Base-by-base conservation (phyloP, 23 tunicate species). In the Trididemnum clinides region DNA sequence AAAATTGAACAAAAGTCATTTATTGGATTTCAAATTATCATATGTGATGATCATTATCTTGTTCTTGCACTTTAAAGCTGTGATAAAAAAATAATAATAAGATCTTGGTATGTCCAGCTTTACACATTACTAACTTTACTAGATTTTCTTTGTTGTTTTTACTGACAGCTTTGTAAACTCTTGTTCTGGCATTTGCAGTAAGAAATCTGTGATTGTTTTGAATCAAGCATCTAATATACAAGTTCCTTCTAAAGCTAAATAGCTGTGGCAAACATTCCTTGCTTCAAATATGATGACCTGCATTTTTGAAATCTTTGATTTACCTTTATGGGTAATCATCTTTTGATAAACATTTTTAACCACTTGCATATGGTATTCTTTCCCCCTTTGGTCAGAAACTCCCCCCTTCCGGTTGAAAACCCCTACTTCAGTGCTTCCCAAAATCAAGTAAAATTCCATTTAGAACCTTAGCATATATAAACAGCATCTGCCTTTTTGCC, bases 291-390 rank as follows among this genome's bases (percentile, higher is more conserved):
- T 70, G 15, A 70, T 27, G 21, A 70, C 37, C 77, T 70, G 77
- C 39, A 70, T 70, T 70, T 70, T 70, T 70, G 77, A 70, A 70
- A 70, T 70, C 37, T 70, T 70, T 6, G 39, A 70, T 27, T 70
- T 32, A n/a, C 77, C 71, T 63, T 63, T 63, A 63, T 63, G 26
- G 12, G 71, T 22, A 70, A 70, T 15, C 18, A n/a, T 33, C 37
- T 70, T 7, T 70, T 70, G 77, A 70, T 7, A 70, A 33, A 70
- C 37, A 70, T 70, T 30, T 70, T 70, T 37, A n/a, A n/a, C n/a
- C n/a, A n/a, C n/a, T n/a, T n/a, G n/a, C n/a, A n/a, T n/a, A n/a
- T n/a, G n/a, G n/a, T n/a, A n/a, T n/a, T n/a, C n/a, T n/a, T n/a
- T n/a, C n/a, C n/a, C n/a, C n/a, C n/a, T n/a, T n/a, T n/a, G n/a